These are phyloP conservation scores for Pteropus rufus DNA, from an alignment of 2,797 vertebrate species.

Conservation along the genomic window DNA sequence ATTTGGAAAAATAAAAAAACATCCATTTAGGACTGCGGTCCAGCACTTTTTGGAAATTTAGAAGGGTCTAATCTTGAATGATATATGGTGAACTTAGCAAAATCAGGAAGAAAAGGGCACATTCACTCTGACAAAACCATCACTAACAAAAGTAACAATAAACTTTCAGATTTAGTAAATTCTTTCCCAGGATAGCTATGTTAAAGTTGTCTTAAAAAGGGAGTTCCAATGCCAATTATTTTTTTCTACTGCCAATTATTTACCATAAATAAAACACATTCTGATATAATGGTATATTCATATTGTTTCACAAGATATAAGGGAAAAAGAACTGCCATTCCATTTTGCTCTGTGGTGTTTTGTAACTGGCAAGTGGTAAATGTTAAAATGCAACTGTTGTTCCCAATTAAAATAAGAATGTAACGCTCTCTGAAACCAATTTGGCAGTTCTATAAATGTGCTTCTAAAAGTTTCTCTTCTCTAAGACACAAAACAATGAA, in stretches of 20 bases:
- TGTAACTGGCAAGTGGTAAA: neutral
- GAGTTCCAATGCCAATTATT: neutral
- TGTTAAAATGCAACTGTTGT: neutral
- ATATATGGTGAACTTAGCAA: neutral
- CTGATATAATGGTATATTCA: neutral
- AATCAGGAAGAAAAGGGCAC: neutral
- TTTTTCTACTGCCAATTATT: neutral
- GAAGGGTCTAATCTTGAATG: neutral
- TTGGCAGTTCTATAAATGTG: slow-evolving; percentile 4
- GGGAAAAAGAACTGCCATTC: neutral
- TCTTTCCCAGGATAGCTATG: neutral
- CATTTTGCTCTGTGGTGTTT: neutral
- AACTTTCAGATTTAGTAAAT: slow-evolving; percentile 9
- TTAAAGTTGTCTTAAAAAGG: neutral
- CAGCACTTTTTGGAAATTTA: neutral
- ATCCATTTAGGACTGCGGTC: neutral
- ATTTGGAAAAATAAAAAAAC: slow-evolving; percentile 25
- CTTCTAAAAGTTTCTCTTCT: slow-evolving; percentile 4
- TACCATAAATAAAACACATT: neutral
- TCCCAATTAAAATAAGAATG: neutral
- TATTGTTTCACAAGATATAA: neutral
- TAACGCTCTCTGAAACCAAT: neutral
- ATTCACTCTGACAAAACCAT: neutral
- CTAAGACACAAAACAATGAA: neutral
- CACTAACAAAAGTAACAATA: neutral